Evolutionary conservation across 2,888 invertebrate genomes (phyloP), one percentile per base, ranked within the genome.

Genomic region (Toxonevra muliebris): DNA sequence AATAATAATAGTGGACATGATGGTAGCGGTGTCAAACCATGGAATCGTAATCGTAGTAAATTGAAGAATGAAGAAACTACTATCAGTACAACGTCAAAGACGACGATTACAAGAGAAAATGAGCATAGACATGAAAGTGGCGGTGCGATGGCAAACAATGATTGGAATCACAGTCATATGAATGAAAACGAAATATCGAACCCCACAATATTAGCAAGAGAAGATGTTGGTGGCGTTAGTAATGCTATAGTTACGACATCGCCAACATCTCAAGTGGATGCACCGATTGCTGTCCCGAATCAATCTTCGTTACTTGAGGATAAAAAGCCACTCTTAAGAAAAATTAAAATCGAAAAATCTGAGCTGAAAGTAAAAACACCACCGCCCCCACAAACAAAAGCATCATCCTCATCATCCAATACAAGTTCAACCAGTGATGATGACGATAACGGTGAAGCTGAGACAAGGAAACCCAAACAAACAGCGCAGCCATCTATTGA

Each of bases 341-440:
- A 65, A 13, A 65, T 65, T 41, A 65, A 65, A 52, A 57, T 58
- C 7, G 65, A 65, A 43, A 59, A 59, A 52, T 8, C 42, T 43
- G 50, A 19, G 8, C 10, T 19, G 9, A 50, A 42, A 2, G 8
- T 17, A 12, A 57, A 57, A 30, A 2, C 30, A 42, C 48, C 41
- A n/a, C 43, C 41, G 20, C 20, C 63, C 3, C 43, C 65, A 9
- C 43, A 63, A 9, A 64, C 69, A 41, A 71, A 71, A 15, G 61
- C 71, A 19, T 40, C 45, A 19, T 20, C 45, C 3, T 60, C 71
- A 17, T 71, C 74, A 0, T 59, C 66, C 15, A 61, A 67, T 43
- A 69, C 71, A 48, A 69, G 62, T n/a, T 66, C 69, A 12, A 73
- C 74, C 1, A 73, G 70, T 7, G 74, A 76, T 2, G 69, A 70